Conservation (phyloP, 1,140 invertebrate genomes). For the Drosophila triauraria region DNA sequence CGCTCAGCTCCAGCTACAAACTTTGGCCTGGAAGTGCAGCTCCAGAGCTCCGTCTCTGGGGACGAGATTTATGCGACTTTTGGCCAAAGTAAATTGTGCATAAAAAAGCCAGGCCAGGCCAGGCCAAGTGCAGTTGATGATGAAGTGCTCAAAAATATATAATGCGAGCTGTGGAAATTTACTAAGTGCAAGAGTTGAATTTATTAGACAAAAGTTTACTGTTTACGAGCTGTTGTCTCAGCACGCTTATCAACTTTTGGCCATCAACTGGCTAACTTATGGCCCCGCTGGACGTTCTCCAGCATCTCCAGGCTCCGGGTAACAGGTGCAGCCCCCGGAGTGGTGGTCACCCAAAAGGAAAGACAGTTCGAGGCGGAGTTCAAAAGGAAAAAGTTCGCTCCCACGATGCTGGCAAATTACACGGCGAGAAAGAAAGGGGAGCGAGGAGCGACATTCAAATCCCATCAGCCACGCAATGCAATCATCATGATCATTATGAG, state of each 20-base stretch:
- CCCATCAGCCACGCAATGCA: constrained; percentile 82
- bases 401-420: constrained; percentile 80
- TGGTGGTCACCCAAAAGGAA: constrained; percentile 32
- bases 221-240: constrained; percentile 76
- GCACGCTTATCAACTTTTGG: constrained; percentile 67
- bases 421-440: constrained; percentile 43
- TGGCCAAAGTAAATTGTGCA: constrained; percentile 82
- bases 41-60: constrained; percentile 29
- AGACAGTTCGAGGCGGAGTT: constrained; percentile 25
- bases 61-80: constrained; percentile 78
- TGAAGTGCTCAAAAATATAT: constrained; percentile 79
- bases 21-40: constrained; percentile 20
- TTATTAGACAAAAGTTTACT: constrained; percentile 81
- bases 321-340: constrained; percentile 68
- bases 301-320: constrained; percentile 5
- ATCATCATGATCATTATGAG: constrained; percentile 83
- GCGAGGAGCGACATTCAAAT: constrained; percentile 71
- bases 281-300: constrained; percentile 27
- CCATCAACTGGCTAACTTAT: constrained; percentile 75
- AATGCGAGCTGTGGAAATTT: constrained; percentile 75
- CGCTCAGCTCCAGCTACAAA: constrained; percentile 17
- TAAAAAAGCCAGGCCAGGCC: constrained; percentile 71
- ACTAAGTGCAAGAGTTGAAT: constrained; percentile 81
- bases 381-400: constrained; percentile 72
- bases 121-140: constrained; percentile 53